Evolutionary conservation across 1,140 invertebrate species (phyloP), one percentile per base, ranked within the genome.

Genomic region (Gryon sp.): DNA sequence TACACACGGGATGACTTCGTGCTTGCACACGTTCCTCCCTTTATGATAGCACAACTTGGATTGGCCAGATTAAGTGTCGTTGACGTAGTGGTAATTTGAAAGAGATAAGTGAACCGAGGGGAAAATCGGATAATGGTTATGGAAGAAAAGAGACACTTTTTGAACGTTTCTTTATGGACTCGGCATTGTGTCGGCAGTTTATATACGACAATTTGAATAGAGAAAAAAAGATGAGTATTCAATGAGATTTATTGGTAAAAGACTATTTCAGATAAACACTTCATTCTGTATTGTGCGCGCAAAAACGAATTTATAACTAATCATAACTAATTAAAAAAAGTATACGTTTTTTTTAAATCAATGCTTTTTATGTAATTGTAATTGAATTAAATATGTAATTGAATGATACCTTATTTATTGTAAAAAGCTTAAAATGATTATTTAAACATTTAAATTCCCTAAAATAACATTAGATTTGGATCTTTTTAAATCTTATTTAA

Each of bases 61-160:
- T 72, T 66, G 70, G 70, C 15, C 60, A 46, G 59, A 70, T 72
- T 65, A 77, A 72, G 68, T 59, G 14, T 22, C 52, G 63, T 41
- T 70, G 63, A 69, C 73, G 65, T 43, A 45, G 43, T 69, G 34
- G 63, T 76, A 69, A 69, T 69, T 68, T 68, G 65, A 57, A 70
- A 69, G 50, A 69, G 73, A 76, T 63, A 76, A 76, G 57, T 63
- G 65, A 63, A 59, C 65, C 50, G 63, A 62, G 41, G 72, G 41
- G 62, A 60, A 68, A 68, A 75, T 52, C 52, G 70, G 70, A 57
- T 66, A 65, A 57, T 66, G 55, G 40, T 68, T 46, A 41, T 62
- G 63, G 43, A 68, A 63, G 63, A 63, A 76, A 57, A 26, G 57
- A 57, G 57, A 55, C 50, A 70, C 34, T 76, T 70, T 70, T 59